A percentile compares a stretch with the other conserved stretches of the same genome.
Conservation (phyloP, 2,113 vertebrate species). For the Urocolius indicus region DNA sequence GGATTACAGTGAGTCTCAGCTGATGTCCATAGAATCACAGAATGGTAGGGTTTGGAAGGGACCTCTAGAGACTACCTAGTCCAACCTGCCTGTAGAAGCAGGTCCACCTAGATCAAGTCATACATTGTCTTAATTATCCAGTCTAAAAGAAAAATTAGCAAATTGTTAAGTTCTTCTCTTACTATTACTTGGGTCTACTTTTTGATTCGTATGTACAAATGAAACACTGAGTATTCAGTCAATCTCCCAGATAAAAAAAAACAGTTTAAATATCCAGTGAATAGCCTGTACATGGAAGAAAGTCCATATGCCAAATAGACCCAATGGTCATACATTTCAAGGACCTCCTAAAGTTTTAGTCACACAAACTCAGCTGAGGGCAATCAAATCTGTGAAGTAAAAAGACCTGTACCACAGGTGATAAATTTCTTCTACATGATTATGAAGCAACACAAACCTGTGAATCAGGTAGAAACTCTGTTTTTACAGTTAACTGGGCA, state of each 20-base stretch:
- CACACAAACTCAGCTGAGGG: slow-evolving; percentile 37
- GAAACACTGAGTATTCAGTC: background rate
- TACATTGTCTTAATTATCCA: background rate
- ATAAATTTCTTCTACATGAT: background rate
- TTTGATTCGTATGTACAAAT: background rate
- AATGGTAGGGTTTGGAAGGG: too few species aligned
- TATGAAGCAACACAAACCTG: background rate
- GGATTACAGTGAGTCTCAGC: background rate
- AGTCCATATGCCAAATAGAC: background rate
- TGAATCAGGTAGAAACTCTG: background rate
- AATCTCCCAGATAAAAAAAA: background rate
- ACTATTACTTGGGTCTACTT: background rate
- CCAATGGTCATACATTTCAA: background rate
- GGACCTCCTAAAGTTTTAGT: background rate
- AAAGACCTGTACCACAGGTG: background rate
- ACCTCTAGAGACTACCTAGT: too few species aligned
- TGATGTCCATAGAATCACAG: too few species aligned
- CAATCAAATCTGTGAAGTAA: background rate
- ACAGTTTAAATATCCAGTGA: background rate
- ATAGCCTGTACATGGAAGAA: background rate
- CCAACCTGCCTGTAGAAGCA: too few species aligned
- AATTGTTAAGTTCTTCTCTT: background rate
- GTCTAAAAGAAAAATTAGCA: background rate
- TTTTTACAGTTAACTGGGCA: background rate
- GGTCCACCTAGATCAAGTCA: too few species aligned